Percentiles rank a stretch among this genome's conserved stretches.
These are phyloP conservation scores for Tricholauxania praeusta DNA, from an alignment of 2,888 invertebrate species.

Conservation along the genomic window DNA sequence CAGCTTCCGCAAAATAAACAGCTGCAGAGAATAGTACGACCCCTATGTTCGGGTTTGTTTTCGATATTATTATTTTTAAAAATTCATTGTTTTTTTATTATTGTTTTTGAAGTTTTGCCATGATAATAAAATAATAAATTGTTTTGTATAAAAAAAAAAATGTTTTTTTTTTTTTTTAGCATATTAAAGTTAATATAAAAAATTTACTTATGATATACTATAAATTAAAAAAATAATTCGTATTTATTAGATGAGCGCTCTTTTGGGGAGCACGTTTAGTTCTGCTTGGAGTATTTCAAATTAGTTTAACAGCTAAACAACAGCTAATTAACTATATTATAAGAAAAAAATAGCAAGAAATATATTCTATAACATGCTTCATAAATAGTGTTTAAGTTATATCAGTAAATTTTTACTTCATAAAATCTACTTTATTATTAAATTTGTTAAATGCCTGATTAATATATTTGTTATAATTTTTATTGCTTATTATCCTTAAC, in stretches of 20 bases:
- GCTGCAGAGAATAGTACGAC: constrained; percentile 99
- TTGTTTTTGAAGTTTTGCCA: constrained; percentile 12
- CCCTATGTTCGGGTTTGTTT: constrained; percentile 72
- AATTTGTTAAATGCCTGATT: no score
- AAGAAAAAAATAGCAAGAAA: no score
- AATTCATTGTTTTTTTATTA: constrained; percentile 6
- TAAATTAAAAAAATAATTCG: background rate
- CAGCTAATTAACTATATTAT: no score
- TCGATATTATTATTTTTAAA: constrained; percentile 22
- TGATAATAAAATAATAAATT: background rate
- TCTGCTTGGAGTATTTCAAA: constrained; percentile 28
- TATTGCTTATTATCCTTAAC: no score
- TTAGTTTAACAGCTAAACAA: background rate
- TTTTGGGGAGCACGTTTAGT: constrained; percentile 15
- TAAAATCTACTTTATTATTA: no score
- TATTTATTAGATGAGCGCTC: background rate
- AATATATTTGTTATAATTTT: no score
- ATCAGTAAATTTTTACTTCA: no score
- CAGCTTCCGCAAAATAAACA: constrained; percentile 99
- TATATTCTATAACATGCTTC: no score
- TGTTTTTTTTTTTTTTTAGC: constrained; percentile 37
- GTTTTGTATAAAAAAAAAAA: constrained; percentile 6
- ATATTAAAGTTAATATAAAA: background rate
- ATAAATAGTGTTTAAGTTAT: no score
- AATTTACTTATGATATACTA: no score